Evolutionary conservation across 2,113 vertebrate species (phyloP).

Genomic region (Dicrurus megarhynchus): DNA sequence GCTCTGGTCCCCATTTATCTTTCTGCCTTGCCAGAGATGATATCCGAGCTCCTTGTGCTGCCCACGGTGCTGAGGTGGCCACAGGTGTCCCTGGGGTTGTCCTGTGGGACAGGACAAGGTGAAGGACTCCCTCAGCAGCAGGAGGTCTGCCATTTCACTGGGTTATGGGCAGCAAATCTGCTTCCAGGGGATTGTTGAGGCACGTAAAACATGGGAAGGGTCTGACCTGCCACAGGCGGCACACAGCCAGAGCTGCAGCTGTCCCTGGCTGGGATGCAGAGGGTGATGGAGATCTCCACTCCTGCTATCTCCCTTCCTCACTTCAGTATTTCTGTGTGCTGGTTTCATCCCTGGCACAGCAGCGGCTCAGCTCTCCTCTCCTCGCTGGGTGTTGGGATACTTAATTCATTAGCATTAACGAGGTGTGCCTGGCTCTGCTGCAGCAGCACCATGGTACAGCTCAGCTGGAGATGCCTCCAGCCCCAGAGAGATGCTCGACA

Average conservation of each 20-base stretch:
- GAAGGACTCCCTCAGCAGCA: background rate
- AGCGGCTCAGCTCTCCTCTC: background rate
- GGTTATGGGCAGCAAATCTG: background rate
- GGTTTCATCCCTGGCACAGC: background rate
- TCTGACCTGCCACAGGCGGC: background rate
- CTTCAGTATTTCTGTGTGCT: background rate
- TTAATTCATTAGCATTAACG: background rate
- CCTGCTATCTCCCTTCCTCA: background rate
- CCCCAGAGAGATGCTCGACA: background rate
- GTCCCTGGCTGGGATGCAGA: background rate
- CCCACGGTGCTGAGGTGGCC: background rate
- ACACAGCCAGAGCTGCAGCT: background rate
- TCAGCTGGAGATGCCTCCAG: background rate
- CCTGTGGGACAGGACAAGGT: background rate
- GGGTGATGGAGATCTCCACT: background rate
- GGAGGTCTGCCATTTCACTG: background rate
- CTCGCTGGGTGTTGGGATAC: background rate
- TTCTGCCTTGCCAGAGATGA: background rate
- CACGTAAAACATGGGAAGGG: rapidly evolving
- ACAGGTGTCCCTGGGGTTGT: background rate
- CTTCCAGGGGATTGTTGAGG: background rate
- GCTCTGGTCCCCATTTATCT: background rate
- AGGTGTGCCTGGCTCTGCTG: background rate
- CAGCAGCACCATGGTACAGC: background rate
- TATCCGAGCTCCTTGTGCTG: background rate